Evolutionary conservation across 2,797 vertebrate species (phyloP).

Genomic region (Platyrinchus mystaceus): DNA sequence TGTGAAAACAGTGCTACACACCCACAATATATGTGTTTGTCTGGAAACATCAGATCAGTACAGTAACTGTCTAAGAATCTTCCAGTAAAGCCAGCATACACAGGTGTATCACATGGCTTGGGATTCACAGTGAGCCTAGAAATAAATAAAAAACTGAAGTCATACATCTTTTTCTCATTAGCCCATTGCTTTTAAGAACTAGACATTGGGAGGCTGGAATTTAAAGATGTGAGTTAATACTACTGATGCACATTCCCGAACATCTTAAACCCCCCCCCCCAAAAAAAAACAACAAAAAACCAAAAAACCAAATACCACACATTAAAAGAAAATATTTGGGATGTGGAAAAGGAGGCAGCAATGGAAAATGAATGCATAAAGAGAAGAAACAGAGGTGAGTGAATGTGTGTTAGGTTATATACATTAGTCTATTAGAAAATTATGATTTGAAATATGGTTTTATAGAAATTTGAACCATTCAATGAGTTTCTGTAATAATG

Average conservation of each 20-base stretch:
- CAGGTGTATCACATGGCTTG: not conserved
- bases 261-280: not conserved
- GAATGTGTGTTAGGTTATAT: not conserved
- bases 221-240: not conserved
- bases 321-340: not conserved
- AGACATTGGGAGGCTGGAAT: not conserved
- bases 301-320: not conserved
- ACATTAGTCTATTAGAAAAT: not conserved
- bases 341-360: not conserved
- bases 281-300: not conserved
- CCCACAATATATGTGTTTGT: not conserved
- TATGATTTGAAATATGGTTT: not conserved
- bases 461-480: not conserved
- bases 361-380: not conserved
- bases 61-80: not conserved
- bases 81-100: not conserved
- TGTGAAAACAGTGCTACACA: not conserved
- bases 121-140: not conserved
- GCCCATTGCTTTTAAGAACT: not conserved
- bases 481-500: not conserved
- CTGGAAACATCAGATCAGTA: not conserved
- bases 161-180: conserved; percentile 38
- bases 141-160: conserved; percentile 34
- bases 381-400: not conserved
- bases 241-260: not conserved